A percentile compares a stretch with the other conserved stretches of the same genome.
phyloP scores from a whole-genome alignment of 2,113 vertebrate genomes.

The Rutilus rutilus region DNA sequence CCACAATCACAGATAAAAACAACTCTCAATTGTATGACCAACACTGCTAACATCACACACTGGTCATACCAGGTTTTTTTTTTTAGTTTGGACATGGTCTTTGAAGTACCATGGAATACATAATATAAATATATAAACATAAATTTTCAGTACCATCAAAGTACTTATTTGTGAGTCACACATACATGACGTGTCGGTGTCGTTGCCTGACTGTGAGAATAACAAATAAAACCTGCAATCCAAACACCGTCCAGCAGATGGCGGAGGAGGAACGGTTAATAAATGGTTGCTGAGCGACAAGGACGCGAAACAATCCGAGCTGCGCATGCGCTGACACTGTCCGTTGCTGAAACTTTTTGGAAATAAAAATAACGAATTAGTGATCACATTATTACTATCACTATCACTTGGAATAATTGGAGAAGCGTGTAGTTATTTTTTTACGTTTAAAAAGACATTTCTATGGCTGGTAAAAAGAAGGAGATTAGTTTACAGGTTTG shows the following conservation, averaged over 20 bases:
- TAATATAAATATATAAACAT: neutral
- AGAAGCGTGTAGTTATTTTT: no score
- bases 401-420: neutral
- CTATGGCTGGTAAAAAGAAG: conserved; percentile 81
- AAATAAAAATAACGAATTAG: neutral
- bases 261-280: neutral
- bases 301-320: conserved; percentile 59
- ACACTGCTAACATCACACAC: neutral
- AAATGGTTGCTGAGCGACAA: conserved; percentile 68
- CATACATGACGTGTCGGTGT: neutral
- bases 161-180: neutral
- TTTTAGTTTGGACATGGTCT: neutral
- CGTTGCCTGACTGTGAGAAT: neutral
- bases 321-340: neutral
- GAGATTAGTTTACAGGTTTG: conserved; percentile 77
- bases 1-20: no score
- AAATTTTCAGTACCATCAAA: neutral
- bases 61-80: neutral
- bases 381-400: neutral
- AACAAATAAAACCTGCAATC: neutral
- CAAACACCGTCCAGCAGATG: neutral
- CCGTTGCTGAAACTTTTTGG: neutral
- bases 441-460: neutral
- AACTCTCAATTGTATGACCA: no score
- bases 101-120: neutral